Evolutionary conservation across 2,888 invertebrate species (phyloP).

Genomic region (Drosophila quinaria): DNA sequence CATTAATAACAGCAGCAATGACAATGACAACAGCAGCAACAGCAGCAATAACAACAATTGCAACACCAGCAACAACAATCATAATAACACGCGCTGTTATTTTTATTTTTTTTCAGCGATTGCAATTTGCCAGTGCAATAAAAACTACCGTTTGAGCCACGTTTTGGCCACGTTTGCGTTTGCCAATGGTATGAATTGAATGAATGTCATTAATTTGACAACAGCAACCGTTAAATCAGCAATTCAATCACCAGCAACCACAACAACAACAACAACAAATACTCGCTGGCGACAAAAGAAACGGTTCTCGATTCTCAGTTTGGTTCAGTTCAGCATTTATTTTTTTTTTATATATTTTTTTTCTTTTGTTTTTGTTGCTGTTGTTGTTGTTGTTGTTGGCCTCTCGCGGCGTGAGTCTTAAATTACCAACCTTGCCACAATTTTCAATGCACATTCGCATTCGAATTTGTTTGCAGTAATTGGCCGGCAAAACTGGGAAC

Average conservation of each 20-base stretch:
- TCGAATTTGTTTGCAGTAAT: conserved; percentile 83
- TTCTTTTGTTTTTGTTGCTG: conserved; percentile 9
- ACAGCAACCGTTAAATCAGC: conserved; percentile 81
- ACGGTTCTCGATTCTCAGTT: conserved; percentile 38
- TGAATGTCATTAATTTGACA: conserved; percentile 84
- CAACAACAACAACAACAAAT: conserved; percentile 24
- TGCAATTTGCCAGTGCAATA: conserved; percentile 76
- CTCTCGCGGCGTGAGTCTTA: conserved; percentile 74
- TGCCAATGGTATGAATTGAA: conserved; percentile 73
- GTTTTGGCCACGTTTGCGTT: conserved; percentile 60
- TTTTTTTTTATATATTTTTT: background rate
- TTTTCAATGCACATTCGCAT: conserved; percentile 79
- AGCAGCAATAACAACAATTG: conserved; percentile 27
- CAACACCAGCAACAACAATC: conserved; percentile 47
- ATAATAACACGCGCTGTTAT: conserved; percentile 69
- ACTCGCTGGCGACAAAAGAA: conserved; percentile 61
- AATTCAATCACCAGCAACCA: conserved; percentile 73
- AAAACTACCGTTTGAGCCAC: conserved; percentile 77
- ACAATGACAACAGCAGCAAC: conserved; percentile 38
- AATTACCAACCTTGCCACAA: conserved; percentile 83
- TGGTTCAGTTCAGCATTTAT: conserved; percentile 14
- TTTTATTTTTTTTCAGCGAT: conserved; percentile 39
- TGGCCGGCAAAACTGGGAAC: conserved; percentile 67
- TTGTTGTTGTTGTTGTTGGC: conserved; percentile 29
- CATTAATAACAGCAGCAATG: conserved; percentile 75